Percentiles rank a stretch among this genome's conserved stretches.
These are phyloP conservation scores for Oxyscelio sp. DNA, from an alignment of 2,888 invertebrate genomes.

Conservation along the genomic window DNA sequence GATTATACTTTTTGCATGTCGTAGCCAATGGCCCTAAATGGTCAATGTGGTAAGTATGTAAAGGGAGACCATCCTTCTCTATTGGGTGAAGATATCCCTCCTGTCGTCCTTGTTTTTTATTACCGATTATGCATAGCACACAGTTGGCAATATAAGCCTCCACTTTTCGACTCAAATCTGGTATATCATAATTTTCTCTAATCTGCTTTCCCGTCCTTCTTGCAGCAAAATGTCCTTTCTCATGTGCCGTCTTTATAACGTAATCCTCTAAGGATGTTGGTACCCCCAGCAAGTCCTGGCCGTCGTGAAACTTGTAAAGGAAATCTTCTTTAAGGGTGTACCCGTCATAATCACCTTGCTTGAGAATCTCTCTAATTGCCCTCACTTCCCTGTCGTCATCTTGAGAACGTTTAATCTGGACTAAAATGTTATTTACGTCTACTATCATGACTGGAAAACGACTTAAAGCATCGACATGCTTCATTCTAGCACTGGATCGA, in stretches of 20 bases:
- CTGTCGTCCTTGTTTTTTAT: conserved; percentile 33
- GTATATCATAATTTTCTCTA: conserved; percentile 50
- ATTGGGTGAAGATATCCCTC: conserved; percentile 45
- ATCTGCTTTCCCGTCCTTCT: no score
- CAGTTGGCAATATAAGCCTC: conserved; percentile 42
- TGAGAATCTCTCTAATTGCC: conserved; percentile 1
- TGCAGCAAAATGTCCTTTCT: conserved; percentile 62
- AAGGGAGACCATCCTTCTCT: conserved; percentile 17
- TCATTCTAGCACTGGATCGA: conserved; percentile 17
- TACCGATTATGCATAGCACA: conserved; percentile 35
- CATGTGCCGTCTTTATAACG: conserved; percentile 35
- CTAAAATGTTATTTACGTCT: not conserved
- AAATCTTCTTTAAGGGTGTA: conserved; percentile 6
- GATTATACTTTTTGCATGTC: conserved; percentile 25
- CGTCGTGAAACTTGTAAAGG: conserved; percentile 30
- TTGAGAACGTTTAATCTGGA: conserved; percentile 18
- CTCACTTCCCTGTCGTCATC: not conserved
- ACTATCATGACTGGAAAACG: conserved; percentile 16
- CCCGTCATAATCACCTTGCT: not conserved
- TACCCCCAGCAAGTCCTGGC: conserved; percentile 23
- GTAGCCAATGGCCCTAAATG: conserved; percentile 19
- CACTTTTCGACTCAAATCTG: conserved; percentile 41
- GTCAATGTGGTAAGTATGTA: not conserved
- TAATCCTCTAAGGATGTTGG: not conserved
- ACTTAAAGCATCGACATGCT: conserved; percentile 56